Evolutionary conservation across 2,888 invertebrate genomes (phyloP).

Genomic region (Oxyteleia sp.): DNA sequence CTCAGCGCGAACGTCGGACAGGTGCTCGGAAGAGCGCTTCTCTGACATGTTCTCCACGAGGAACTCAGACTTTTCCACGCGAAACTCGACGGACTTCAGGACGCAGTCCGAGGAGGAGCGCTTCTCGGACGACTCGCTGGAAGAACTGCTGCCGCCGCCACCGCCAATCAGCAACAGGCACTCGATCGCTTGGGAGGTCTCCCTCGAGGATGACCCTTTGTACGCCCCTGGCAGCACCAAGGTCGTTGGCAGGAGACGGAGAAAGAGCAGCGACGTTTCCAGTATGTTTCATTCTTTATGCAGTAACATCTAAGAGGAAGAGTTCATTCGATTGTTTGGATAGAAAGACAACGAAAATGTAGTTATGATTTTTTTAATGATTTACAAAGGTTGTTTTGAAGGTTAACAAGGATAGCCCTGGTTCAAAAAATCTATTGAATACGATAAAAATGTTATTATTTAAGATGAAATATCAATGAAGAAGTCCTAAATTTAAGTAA

Average conservation of each 20-base stretch:
- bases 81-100: conserved; percentile 86
- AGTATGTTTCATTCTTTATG: conserved; percentile 84
- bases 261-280: conserved; percentile 88
- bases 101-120: conserved; percentile 89
- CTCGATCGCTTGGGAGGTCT: conserved; percentile 92
- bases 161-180: conserved; percentile 90
- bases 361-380: no score
- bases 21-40: conserved; percentile 84
- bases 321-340: no score
- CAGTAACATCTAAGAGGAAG: no score
- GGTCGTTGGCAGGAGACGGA: conserved; percentile 88
- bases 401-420: no score
- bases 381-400: no score
- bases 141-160: conserved; percentile 92
- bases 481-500: no score
- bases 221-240: conserved; percentile 92
- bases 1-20: conserved; percentile 82
- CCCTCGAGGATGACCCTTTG: conserved; percentile 91
- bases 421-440: no score
- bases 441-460: no score
- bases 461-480: no score
- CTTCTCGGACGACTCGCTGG: conserved; percentile 95
- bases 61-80: conserved; percentile 85
- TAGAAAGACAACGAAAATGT: no score
- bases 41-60: conserved; percentile 85